Conservation (phyloP, 92 coral and sea anemone genomes). For the Palythoa grandis region DNA sequence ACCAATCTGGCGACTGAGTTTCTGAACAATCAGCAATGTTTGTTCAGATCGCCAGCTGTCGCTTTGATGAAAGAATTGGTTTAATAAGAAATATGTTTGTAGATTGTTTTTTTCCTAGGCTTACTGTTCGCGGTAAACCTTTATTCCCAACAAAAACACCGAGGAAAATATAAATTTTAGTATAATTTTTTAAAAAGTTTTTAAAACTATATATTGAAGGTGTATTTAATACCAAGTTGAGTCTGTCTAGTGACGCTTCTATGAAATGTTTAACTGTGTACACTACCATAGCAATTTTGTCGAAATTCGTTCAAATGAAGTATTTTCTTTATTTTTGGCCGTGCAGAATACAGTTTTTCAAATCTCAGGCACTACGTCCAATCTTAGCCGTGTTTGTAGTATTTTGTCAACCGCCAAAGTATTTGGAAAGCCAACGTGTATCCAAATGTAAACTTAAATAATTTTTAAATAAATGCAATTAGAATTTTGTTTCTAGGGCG, state of each 20-base stretch:
- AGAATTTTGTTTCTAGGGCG: constrained; percentile 44
- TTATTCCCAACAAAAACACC: constrained; percentile 14
- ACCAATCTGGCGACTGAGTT: constrained; percentile 18
- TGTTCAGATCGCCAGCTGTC: constrained; percentile 41
- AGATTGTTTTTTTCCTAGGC: constrained; percentile 13
- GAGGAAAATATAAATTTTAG: background rate
- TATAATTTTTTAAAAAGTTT: constrained; percentile 17
- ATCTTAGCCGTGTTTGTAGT: background rate
- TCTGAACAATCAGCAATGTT: constrained; percentile 44
- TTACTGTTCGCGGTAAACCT: background rate
- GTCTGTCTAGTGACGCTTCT: constrained; percentile 18
- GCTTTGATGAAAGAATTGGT: constrained; percentile 22
- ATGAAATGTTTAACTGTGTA: constrained; percentile 28
- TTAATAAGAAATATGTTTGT: constrained; percentile 23
- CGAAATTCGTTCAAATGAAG: background rate
- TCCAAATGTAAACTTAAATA: constrained; percentile 49
- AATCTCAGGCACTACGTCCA: background rate
- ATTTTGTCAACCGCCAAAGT: constrained; percentile 4
- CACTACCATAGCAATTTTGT: constrained; percentile 15
- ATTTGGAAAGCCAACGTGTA: constrained; percentile 20
- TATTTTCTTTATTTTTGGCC: background rate
- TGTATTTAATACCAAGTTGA: background rate
- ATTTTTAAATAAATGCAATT: constrained; percentile 47
- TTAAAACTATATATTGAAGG: background rate
- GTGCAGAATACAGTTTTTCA: background rate